Percentiles rank a stretch among this genome's conserved stretches.
Evolutionary conservation across 2,797 vertebrate genomes (phyloP).

Genomic region (Neoniphon sammara): DNA sequence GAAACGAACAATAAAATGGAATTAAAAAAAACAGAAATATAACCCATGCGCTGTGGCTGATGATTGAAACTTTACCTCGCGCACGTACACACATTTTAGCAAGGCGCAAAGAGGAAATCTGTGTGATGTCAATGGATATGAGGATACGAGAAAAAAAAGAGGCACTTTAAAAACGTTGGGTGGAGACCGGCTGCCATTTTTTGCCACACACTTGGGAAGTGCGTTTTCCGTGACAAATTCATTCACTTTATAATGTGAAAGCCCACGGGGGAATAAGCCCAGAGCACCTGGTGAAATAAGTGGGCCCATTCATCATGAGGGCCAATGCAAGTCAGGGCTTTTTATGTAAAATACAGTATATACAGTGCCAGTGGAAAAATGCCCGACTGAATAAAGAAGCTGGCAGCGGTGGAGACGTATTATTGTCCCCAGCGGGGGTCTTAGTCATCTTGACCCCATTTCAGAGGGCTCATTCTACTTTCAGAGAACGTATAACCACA

Average conservation of each 20-base stretch:
- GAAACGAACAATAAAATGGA: slow-evolving; percentile 30
- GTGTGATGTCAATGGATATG: slow-evolving; percentile 19
- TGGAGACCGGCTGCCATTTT: neutral
- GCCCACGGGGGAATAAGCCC: slow-evolving; percentile 12
- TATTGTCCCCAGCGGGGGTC: slow-evolving; percentile 37
- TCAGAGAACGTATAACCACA: slow-evolving; percentile 23
- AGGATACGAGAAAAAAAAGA: slow-evolving; percentile 2
- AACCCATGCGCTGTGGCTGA: slow-evolving; percentile 3
- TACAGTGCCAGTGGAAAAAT: slow-evolving; percentile 4
- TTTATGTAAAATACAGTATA: slow-evolving; percentile 31
- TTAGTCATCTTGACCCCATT: slow-evolving; percentile 12
- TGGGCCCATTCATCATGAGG: slow-evolving; percentile 42
- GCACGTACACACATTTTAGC: neutral
- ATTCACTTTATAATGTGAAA: slow-evolving; percentile 30
- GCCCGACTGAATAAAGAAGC: slow-evolving; percentile 15
- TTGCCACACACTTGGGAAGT: slow-evolving; percentile 18
- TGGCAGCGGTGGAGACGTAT: slow-evolving; percentile 1
- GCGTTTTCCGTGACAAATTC: slow-evolving; percentile 28
- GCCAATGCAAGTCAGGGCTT: slow-evolving; percentile 13
- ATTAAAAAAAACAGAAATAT: neutral
- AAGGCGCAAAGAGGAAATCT: slow-evolving; percentile 1
- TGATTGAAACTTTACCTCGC: slow-evolving; percentile 25
- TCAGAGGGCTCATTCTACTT: slow-evolving; percentile 15
- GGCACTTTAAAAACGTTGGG: neutral
- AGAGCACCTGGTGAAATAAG: slow-evolving; percentile 41